Percentiles rank a stretch among this genome's conserved stretches.
Evolutionary conservation across 2,797 vertebrate species (phyloP).

Genomic region (Sylvia borin): DNA sequence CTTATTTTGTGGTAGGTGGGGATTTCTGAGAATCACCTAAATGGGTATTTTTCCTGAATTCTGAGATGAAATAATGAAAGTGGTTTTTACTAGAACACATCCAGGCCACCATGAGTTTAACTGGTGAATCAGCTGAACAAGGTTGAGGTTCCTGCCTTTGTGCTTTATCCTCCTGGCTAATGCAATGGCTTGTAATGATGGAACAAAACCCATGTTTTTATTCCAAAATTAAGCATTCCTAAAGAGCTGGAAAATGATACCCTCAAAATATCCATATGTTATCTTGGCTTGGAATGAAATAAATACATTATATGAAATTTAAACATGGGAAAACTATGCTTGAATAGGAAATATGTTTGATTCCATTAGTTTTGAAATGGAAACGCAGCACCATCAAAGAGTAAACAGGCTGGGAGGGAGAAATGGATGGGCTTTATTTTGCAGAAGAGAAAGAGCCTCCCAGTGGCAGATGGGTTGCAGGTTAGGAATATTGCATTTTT

Average conservation of each 20-base stretch:
- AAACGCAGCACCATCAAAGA: neutral
- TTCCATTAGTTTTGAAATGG: neutral
- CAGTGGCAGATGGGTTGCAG: neutral
- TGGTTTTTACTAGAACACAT: neutral
- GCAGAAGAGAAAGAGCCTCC: neutral
- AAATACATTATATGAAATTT: neutral
- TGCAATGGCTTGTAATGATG: neutral
- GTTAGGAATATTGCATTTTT: neutral
- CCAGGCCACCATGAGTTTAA: neutral
- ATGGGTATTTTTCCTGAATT: neutral
- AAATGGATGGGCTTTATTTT: neutral
- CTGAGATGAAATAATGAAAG: neutral
- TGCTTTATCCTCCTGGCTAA: neutral
- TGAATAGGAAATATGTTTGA: neutral
- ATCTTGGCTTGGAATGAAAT: neutral
- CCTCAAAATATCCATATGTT: neutral
- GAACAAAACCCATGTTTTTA: neutral
- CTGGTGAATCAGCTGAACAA: neutral
- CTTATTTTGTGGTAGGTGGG: neutral
- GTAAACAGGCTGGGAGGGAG: neutral
- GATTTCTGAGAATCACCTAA: neutral
- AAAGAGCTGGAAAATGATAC: neutral
- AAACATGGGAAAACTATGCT: neutral
- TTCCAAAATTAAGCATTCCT: neutral
- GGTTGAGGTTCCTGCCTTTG: neutral